These are phyloP conservation scores for Phoenicopterus ruber DNA, from an alignment of 2,113 vertebrate genomes.

Conservation along the genomic window DNA sequence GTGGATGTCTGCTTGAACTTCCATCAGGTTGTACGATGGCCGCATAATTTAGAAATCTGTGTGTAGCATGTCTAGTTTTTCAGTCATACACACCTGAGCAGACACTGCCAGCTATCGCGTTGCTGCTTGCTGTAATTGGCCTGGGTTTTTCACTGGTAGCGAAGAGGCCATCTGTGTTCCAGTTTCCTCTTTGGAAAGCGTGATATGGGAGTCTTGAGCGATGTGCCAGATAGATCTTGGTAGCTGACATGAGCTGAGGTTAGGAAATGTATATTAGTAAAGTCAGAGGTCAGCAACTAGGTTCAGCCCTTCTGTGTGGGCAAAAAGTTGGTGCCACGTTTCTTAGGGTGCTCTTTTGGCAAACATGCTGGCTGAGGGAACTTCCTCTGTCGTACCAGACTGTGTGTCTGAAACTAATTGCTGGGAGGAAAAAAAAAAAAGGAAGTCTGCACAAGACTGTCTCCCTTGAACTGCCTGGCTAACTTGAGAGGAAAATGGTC, in stretches of 20 bases:
- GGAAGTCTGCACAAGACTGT: slow-evolving; percentile 6
- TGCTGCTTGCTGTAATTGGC: not conserved
- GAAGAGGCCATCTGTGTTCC: not conserved
- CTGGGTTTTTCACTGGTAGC: not conserved
- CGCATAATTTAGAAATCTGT: not conserved
- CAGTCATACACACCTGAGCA: not conserved
- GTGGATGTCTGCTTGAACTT: not conserved
- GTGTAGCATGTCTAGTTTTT: not conserved
- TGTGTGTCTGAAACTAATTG: slow-evolving; percentile 6
- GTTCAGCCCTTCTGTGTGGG: not conserved
- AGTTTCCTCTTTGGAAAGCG: not conserved
- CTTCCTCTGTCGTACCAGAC: slow-evolving; percentile 20
- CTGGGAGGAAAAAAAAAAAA: not conserved
- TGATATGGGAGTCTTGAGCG: not conserved
- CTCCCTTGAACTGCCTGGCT: not conserved
- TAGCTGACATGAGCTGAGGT: not conserved
- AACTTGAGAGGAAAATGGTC: not conserved
- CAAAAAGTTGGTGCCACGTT: not conserved
- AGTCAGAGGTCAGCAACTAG: not conserved
- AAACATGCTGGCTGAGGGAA: not conserved
- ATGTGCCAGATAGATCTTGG: not conserved
- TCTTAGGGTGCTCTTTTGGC: not conserved
- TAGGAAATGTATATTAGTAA: not conserved
- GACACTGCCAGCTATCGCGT: fast-evolving
- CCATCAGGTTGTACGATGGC: not conserved